A percentile compares a stretch with the other conserved stretches of the same genome.
phyloP scores from a whole-genome alignment of 2,113 vertebrate genomes.

The Anthoscopus minutus region DNA sequence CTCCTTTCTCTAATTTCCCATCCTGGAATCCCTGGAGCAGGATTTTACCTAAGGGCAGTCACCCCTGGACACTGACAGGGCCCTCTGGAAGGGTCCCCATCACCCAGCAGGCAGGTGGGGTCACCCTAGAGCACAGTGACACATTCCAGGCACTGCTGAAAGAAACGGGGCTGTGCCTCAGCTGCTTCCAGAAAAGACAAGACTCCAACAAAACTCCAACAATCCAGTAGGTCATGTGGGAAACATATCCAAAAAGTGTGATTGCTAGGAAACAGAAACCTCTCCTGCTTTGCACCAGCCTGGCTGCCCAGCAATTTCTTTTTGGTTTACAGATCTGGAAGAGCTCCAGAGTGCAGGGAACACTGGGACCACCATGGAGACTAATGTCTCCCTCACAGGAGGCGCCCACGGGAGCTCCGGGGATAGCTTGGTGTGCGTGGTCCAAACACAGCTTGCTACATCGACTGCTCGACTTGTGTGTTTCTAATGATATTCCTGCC shows the following conservation, averaged over 20 bases:
- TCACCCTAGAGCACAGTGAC: background rate
- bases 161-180: rapidly evolving
- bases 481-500: background rate
- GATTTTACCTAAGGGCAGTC: rapidly evolving
- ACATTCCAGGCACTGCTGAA: background rate
- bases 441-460: background rate
- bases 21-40: rapidly evolving
- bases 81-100: background rate
- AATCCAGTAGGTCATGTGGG: rapidly evolving
- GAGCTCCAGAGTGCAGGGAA: background rate
- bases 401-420: rapidly evolving
- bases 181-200: background rate
- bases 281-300: background rate
- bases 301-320: background rate
- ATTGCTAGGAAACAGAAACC: background rate
- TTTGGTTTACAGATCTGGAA: background rate
- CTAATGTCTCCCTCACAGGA: rapidly evolving
- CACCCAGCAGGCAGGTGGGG: background rate
- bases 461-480: rapidly evolving
- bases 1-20: background rate
- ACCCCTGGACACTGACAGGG: rapidly evolving
- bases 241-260: rapidly evolving
- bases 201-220: background rate
- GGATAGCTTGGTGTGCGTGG: rapidly evolving
- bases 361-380: background rate